Evolutionary conservation across 2,113 vertebrate genomes (phyloP).

Genomic region (Tachycineta bicolor): DNA sequence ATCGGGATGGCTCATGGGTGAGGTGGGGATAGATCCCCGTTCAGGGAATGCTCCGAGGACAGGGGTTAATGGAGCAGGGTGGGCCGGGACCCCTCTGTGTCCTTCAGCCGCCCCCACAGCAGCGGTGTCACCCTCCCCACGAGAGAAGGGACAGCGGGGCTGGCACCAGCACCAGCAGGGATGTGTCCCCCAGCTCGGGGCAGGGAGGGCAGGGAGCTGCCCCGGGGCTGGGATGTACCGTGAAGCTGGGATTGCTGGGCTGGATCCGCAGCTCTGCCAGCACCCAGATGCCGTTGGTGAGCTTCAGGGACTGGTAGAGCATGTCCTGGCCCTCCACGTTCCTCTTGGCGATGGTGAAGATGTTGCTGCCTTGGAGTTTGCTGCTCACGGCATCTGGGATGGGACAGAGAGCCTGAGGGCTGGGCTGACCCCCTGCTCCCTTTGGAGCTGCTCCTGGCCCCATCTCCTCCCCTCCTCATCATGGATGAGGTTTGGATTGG

Average conservation of each 20-base stretch:
- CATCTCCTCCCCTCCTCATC: neutral
- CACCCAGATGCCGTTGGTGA: conserved; percentile 95
- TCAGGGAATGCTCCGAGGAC: accelerated
- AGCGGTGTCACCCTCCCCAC: neutral
- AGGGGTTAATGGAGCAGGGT: accelerated
- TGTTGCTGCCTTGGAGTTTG: conserved; percentile 92
- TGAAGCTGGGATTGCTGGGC: conserved; percentile 85
- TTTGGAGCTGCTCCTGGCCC: neutral
- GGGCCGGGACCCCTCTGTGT: neutral
- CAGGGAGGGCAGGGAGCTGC: neutral
- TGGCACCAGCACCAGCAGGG: neutral
- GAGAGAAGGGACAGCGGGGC: accelerated
- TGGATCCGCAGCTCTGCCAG: conserved; percentile 92
- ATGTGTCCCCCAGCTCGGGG: neutral
- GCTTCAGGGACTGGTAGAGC: conserved; percentile 97
- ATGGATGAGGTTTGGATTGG: neutral
- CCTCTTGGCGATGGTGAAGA: conserved; percentile 95
- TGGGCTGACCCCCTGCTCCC: neutral
- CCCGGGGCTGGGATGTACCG: conserved; percentile 54
- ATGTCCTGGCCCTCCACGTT: conserved; percentile 96
- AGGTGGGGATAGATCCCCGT: neutral
- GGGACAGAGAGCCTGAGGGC: neutral
- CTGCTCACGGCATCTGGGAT: conserved; percentile 83
- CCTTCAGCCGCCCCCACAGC: neutral
- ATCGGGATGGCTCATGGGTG: accelerated